These are phyloP conservation scores for Tapera naevia DNA, from an alignment of 2,797 vertebrate genomes.

Conservation along the genomic window DNA sequence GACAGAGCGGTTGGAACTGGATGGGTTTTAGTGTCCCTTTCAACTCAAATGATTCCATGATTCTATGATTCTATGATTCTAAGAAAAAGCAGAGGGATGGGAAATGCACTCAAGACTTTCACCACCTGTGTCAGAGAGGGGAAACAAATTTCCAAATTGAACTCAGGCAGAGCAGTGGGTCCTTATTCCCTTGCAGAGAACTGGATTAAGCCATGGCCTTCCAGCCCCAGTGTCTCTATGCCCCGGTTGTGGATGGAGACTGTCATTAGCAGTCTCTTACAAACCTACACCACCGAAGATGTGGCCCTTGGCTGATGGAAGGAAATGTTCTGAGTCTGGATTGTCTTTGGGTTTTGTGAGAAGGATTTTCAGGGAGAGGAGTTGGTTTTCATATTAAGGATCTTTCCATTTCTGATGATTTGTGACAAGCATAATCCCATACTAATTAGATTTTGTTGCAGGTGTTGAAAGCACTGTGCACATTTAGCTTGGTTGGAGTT, in stretches of 20 bases:
- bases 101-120: not conserved
- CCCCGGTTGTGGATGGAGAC: not conserved
- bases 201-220: not conserved
- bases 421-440: conserved; percentile 57
- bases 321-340: not conserved
- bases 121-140: not conserved
- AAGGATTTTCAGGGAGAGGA: not conserved
- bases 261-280: fast-evolving
- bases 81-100: not conserved
- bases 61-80: no score
- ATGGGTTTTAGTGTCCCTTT: no score
- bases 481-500: not conserved
- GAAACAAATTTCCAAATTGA: not conserved
- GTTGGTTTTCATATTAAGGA: not conserved
- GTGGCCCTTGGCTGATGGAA: fast-evolving
- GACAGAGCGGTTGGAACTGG: no score
- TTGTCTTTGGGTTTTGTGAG: not conserved
- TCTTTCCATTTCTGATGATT: conserved; percentile 18
- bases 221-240: not conserved
- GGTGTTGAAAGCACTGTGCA: conserved; percentile 41
- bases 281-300: fast-evolving
- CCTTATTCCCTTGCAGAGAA: not conserved
- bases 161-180: not conserved
- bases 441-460: conserved; percentile 60
- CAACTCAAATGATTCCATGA: no score